phyloP scores from a whole-genome alignment of 2,888 invertebrate species.

The Osmoderma eremita region DNA sequence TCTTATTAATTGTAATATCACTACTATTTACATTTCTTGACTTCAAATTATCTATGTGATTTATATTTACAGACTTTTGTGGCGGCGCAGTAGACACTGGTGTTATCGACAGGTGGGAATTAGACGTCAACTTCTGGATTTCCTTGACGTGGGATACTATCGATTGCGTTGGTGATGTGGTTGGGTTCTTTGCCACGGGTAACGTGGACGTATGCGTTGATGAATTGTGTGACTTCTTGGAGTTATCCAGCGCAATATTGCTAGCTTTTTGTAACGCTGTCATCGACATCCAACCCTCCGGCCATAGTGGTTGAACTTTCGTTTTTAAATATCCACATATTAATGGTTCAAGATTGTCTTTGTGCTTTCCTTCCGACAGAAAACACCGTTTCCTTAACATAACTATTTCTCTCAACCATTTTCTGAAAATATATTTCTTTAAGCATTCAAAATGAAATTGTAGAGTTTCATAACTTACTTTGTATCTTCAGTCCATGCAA shows the following conservation, averaged over 20 bases:
- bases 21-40: constrained; percentile 42
- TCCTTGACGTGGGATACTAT: constrained; percentile 43
- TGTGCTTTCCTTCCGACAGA: constrained; percentile 60
- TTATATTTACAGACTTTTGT: constrained; percentile 36
- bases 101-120: constrained; percentile 49
- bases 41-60: constrained; percentile 41
- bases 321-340: constrained; percentile 64
- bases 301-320: constrained; percentile 66
- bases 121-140: constrained; percentile 46
- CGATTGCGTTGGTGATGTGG: constrained; percentile 11
- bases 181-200: constrained; percentile 14
- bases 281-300: constrained; percentile 68
- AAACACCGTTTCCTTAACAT: constrained; percentile 57
- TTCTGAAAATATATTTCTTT: constrained; percentile 51
- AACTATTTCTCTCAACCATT: constrained; percentile 58
- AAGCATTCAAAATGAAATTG: too few species aligned
- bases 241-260: constrained; percentile 47
- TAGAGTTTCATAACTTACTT: constrained; percentile 62
- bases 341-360: constrained; percentile 65
- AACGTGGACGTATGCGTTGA: neutral
- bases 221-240: constrained; percentile 15
- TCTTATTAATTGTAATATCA: constrained; percentile 51
- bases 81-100: constrained; percentile 42
- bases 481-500: constrained; percentile 76
- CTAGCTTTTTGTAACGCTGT: constrained; percentile 58